A percentile compares a stretch with the other conserved stretches of the same genome.
Conservation (phyloP, 2,113 vertebrate genomes). For the Ornithorhynchus anatinus region DNA sequence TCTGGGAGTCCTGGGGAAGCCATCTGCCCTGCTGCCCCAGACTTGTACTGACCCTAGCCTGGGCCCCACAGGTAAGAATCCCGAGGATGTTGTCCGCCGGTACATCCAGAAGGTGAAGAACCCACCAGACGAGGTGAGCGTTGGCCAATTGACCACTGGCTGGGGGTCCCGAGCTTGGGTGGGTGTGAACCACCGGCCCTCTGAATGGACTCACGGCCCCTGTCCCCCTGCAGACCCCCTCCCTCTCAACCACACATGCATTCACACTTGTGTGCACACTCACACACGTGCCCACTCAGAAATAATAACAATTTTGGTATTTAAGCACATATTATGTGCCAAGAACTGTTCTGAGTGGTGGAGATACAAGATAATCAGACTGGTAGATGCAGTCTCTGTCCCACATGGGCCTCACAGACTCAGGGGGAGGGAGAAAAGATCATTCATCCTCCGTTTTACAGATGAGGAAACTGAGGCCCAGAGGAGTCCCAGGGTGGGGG, state of each 20-base stretch:
- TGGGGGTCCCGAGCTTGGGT: not conserved
- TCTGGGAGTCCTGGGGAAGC: too few relatives aligned
- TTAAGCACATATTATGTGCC: too few relatives aligned
- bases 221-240: not conserved
- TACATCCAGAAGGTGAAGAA: conserved; percentile 95
- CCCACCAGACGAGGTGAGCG: conserved; percentile 87
- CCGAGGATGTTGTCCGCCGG: conserved; percentile 91
- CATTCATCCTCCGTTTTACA: too few relatives aligned
- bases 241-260: not conserved
- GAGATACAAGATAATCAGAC: too few relatives aligned
- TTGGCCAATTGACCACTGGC: rapidly evolving
- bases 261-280: not conserved
- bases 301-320: too few relatives aligned
- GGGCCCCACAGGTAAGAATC: conserved; percentile 82
- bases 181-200: not conserved
- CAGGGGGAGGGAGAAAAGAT: too few relatives aligned
- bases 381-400: too few relatives aligned
- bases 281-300: too few relatives aligned
- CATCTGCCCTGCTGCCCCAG: not conserved
- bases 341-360: too few relatives aligned
- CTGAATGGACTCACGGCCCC: not conserved
- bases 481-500: too few relatives aligned
- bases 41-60: not conserved
- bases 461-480: too few relatives aligned
- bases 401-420: too few relatives aligned